Conservation (phyloP, 2,797 vertebrate species). For the Anolis apletophallus region DNA sequence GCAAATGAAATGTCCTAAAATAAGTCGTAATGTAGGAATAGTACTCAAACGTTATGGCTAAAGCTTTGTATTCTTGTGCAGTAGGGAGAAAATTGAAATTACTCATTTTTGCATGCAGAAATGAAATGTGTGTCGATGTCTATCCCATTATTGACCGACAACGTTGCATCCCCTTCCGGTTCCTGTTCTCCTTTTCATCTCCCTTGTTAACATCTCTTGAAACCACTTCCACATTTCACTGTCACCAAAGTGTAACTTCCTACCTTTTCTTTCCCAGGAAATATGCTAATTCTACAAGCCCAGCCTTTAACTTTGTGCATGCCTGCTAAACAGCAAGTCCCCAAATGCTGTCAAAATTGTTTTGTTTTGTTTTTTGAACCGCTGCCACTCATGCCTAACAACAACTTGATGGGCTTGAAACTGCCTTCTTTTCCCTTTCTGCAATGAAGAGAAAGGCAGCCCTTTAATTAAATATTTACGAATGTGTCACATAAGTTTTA, state of each 20-base stretch:
- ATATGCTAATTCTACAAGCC: constrained; percentile 46
- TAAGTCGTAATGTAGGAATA: no score
- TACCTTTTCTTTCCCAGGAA: not conserved
- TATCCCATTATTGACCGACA: no score
- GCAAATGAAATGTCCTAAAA: no score
- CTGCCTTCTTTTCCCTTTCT: constrained; percentile 42
- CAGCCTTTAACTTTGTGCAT: constrained; percentile 10
- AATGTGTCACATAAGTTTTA: constrained; percentile 69
- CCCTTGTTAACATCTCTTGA: accelerated
- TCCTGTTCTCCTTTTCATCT: not conserved
- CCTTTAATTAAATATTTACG: constrained; percentile 75
- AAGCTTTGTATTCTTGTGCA: no score
- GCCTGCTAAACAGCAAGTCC: constrained; percentile 28
- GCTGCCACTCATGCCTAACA: constrained; percentile 59
- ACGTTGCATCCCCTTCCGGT: not conserved
- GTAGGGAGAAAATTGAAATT: no score
- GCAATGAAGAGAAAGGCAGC: constrained; percentile 30
- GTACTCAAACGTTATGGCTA: no score
- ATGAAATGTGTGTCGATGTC: no score
- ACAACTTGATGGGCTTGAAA: constrained; percentile 45
- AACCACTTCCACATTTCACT: not conserved
- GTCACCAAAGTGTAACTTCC: not conserved
- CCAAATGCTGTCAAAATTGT: not conserved
- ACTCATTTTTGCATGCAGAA: no score
- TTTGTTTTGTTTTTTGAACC: constrained; percentile 21